Base-by-base conservation (phyloP, 2,797 vertebrate species). In the Sebastes hopkinsi region DNA sequence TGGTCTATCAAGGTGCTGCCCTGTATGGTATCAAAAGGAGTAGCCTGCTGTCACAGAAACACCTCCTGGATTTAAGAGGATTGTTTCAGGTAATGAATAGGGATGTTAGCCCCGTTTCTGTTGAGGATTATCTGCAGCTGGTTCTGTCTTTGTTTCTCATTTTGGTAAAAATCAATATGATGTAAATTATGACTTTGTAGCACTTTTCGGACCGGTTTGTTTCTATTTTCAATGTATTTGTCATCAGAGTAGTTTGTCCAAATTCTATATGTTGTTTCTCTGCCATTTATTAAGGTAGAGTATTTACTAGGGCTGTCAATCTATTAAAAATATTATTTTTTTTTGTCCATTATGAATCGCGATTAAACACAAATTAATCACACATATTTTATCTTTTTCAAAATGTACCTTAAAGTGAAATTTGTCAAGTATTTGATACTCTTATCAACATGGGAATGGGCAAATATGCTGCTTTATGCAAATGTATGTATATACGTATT, bases 1-100 rank as follows among this genome's bases (percentile, higher is more conserved):
- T 93, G 93, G 90, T 91, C 90, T 93, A 95, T 95, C 93, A 93
- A 94, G 91, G 90, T 92, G 88, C 88, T 85, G 56, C 84, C 65
- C 80, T 80, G 80, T 88, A 89, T 88, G 81, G 76, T 75, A 92
- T 93, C 93, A 91, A 91, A 91, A 87, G 81, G 36, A 92, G 86
- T 73, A 69, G 80, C 81, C 84, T 77, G 86, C 84, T 92, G 89
- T 91, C 92, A 91, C 20, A 71, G 75, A 62, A 88, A 85, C 81
- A 79, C 83, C 68, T 50, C 52, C 70, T 84, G 76, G 58, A 90
- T 92, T 75, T 73, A 88, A 86, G 92, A 87, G 32, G 67, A 90
- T 84, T 84, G 88, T 89, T 88, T 83, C 55, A 66, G 29, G 46
- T 78, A 77, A 85, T 80, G 42, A 81, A 87, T 62, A 66, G 29